Evolutionary conservation across 2,888 invertebrate species (phyloP).

Genomic region (Eurytoma adleriae): DNA sequence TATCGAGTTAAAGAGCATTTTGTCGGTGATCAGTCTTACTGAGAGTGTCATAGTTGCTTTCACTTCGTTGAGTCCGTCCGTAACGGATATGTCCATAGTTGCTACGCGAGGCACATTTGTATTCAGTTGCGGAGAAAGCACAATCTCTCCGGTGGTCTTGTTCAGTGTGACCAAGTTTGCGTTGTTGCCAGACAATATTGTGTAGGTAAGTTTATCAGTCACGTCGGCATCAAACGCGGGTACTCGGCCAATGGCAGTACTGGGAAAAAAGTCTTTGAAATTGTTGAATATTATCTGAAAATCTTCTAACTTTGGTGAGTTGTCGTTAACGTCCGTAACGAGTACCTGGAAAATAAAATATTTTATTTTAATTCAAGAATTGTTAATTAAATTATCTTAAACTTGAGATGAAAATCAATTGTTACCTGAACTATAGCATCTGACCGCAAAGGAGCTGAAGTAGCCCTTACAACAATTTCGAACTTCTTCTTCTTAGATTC

Average conservation of each 20-base stretch:
- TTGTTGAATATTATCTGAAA: conserved; percentile 97
- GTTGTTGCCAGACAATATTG: conserved; percentile 93
- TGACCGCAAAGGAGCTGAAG: conserved; percentile 92
- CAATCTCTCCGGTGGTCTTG: conserved; percentile 88
- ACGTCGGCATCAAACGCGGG: conserved; percentile 98
- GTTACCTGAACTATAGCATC: conserved; percentile 87
- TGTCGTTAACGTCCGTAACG: conserved; percentile 96
- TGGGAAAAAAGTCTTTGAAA: conserved; percentile 94
- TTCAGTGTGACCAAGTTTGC: conserved; percentile 92
- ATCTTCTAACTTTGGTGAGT: conserved; percentile 93
- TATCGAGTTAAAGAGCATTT: conserved; percentile 95
- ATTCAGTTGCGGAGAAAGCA: conserved; percentile 93
- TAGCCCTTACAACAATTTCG: conserved; percentile 91
- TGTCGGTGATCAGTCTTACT: conserved; percentile 93
- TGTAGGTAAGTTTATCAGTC: conserved; percentile 89
- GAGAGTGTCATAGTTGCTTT: conserved; percentile 94
- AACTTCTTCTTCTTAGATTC: conserved; percentile 95
- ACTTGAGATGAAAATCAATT: not conserved
- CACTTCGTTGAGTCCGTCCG: conserved; percentile 95
- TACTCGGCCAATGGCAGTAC: conserved; percentile 92
- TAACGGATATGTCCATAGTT: conserved; percentile 94
- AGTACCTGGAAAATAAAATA: conserved; percentile 80
- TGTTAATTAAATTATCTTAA: no score
- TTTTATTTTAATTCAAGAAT: not conserved
- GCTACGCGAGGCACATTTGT: conserved; percentile 96